Conservation (phyloP, 2,113 vertebrate genomes). For the Dunckerocampus dactyliophorus region DNA sequence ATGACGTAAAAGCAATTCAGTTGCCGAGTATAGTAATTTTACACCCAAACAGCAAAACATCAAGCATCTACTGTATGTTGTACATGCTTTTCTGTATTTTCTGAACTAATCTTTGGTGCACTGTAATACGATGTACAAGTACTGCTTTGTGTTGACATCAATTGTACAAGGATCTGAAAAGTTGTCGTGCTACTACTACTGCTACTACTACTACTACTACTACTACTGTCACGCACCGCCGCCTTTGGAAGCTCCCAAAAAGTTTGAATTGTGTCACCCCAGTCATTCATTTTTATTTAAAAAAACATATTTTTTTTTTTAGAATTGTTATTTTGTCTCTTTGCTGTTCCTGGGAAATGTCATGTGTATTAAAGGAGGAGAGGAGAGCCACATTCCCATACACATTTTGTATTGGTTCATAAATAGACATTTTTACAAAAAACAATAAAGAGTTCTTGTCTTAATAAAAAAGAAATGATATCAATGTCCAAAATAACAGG, state of each 20-base stretch:
- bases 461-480: slow-evolving; percentile 83
- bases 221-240: slow-evolving; percentile 56
- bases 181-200: slow-evolving; percentile 56
- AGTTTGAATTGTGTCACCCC: slow-evolving; percentile 66
- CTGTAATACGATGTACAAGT: slow-evolving; percentile 73
- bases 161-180: slow-evolving; percentile 56
- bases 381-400: slow-evolving; percentile 79
- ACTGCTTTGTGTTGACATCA: slow-evolving; percentile 75
- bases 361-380: slow-evolving; percentile 77
- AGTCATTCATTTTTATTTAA: slow-evolving; percentile 67
- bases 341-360: slow-evolving; percentile 80
- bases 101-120: slow-evolving; percentile 72
- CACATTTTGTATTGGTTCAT: slow-evolving; percentile 85
- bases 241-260: slow-evolving; percentile 54
- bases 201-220: neutral
- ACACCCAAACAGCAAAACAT: slow-evolving; percentile 52
- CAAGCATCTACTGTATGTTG: slow-evolving; percentile 68
- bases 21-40: slow-evolving; percentile 43
- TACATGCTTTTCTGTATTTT: slow-evolving; percentile 73
- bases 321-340: slow-evolving; percentile 69
- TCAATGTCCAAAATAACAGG: slow-evolving; percentile 76
- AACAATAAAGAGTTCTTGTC: slow-evolving; percentile 82
- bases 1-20: slow-evolving; percentile 48
- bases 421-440: slow-evolving; percentile 84
- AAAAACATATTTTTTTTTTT: slow-evolving; percentile 42